Conservation (phyloP, 92 coral and sea anemone species). For the Parazoanthus atlanticus region DNA sequence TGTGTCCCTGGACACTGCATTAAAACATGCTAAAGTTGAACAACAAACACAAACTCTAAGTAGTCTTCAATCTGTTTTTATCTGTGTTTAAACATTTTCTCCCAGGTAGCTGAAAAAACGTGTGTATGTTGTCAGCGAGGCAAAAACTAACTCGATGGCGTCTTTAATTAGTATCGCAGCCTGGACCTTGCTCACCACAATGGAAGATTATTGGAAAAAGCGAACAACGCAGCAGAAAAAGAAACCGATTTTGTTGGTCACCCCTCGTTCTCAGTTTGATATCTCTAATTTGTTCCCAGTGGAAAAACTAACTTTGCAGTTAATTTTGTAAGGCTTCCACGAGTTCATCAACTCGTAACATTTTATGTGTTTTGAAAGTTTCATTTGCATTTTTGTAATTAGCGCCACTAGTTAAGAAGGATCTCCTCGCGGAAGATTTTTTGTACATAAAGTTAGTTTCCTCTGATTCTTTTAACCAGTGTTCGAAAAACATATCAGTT, state of each 20-base stretch:
- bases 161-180: constrained; percentile 5
- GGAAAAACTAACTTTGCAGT: constrained; percentile 14
- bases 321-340: neutral
- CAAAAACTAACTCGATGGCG: neutral
- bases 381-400: constrained; percentile 14
- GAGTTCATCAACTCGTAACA: neutral
- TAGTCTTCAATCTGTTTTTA: neutral
- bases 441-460: neutral
- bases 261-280: constrained; percentile 14
- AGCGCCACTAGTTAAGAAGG: neutral
- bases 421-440: neutral
- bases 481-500: neutral
- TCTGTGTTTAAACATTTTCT: neutral
- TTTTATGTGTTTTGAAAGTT: neutral
- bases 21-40: neutral
- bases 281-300: neutral
- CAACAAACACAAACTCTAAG: neutral
- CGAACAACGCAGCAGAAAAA: constrained; percentile 1
- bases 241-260: neutral
- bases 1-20: neutral
- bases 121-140: neutral
- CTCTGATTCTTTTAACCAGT: neutral
- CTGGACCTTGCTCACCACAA: neutral
- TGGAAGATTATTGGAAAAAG: neutral
- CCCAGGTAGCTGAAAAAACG: neutral